phyloP scores from a whole-genome alignment of 2,113 vertebrate species.

The Actinemys pallida region DNA sequence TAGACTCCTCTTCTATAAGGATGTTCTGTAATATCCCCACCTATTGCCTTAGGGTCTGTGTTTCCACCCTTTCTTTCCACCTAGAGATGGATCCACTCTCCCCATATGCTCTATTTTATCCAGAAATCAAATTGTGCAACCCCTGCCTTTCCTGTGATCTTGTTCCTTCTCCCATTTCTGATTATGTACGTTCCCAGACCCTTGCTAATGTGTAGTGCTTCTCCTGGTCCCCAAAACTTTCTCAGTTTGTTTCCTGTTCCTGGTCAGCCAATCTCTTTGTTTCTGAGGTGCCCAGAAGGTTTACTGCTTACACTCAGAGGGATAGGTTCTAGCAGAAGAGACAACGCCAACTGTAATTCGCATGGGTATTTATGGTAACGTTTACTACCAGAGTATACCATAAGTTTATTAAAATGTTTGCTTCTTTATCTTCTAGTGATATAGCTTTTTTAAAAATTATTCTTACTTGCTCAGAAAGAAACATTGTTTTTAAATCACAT shows the following conservation, averaged over 20 bases:
- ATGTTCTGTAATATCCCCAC: neutral
- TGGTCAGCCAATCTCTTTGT: neutral
- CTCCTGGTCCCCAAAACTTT: neutral
- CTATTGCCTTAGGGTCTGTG: neutral
- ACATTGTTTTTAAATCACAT: no score
- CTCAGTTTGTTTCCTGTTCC: neutral
- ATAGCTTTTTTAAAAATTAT: neutral
- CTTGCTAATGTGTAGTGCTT: neutral
- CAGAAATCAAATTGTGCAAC: neutral
- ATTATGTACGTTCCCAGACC: neutral
- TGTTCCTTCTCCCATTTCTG: neutral
- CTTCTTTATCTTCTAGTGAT: constrained; percentile 15
- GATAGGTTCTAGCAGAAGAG: neutral
- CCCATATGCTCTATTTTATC: neutral
- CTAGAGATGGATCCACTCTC: neutral
- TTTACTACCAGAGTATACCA: neutral
- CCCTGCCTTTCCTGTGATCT: neutral
- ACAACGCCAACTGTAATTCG: neutral
- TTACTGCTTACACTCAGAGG: neutral
- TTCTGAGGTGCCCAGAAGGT: neutral
- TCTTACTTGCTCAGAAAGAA: constrained; percentile 1
- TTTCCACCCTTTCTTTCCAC: neutral
- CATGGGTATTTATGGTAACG: neutral
- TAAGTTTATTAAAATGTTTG: constrained; percentile 14
- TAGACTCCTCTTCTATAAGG: neutral